phyloP scores from a whole-genome alignment of 2,888 invertebrate species.

The Polydrusus pterygomalis region DNA sequence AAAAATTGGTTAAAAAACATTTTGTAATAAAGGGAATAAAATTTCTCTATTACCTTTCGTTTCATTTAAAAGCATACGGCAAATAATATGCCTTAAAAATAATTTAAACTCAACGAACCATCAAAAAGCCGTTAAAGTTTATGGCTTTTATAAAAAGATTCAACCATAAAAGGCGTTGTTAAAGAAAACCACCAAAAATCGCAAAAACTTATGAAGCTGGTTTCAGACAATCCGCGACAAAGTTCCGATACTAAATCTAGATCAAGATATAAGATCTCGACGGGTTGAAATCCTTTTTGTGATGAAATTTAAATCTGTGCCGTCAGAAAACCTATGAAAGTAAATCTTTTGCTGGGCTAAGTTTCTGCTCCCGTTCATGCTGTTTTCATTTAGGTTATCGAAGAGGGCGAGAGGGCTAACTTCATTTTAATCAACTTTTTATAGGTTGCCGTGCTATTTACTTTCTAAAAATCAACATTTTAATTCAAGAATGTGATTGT shows the following conservation, averaged over 20 bases:
- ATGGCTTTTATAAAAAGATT: not conserved
- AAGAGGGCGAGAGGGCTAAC: slow-evolving; percentile 14
- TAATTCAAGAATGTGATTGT: too few species aligned
- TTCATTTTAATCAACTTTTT: slow-evolving; percentile 25
- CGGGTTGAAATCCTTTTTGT: slow-evolving; percentile 22
- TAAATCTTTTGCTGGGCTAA: slow-evolving; percentile 29
- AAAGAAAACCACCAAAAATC: slow-evolving; percentile 24
- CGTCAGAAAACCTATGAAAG: slow-evolving; percentile 30
- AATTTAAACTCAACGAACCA: slow-evolving; percentile 10
- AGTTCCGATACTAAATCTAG: slow-evolving; percentile 26
- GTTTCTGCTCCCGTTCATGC: slow-evolving; percentile 12
- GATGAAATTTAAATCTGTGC: slow-evolving; percentile 21
- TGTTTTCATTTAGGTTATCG: slow-evolving; percentile 25
- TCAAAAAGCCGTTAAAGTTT: slow-evolving; percentile 9
- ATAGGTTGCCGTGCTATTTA: not conserved
- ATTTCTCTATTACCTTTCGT: too few species aligned
- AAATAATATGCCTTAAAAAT: too few species aligned
- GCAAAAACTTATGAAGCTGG: slow-evolving; percentile 22
- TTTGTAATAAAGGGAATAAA: too few species aligned
- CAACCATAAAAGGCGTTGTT: not conserved
- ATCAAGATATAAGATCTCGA: slow-evolving; percentile 27
- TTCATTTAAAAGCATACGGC: too few species aligned
- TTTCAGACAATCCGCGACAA: slow-evolving; percentile 27
- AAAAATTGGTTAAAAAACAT: too few species aligned
- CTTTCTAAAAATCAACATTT: not conserved